A percentile compares a stretch with the other conserved stretches of the same genome.
Conservation (phyloP, 2,113 vertebrate species). For the Thomomys bottae region DNA sequence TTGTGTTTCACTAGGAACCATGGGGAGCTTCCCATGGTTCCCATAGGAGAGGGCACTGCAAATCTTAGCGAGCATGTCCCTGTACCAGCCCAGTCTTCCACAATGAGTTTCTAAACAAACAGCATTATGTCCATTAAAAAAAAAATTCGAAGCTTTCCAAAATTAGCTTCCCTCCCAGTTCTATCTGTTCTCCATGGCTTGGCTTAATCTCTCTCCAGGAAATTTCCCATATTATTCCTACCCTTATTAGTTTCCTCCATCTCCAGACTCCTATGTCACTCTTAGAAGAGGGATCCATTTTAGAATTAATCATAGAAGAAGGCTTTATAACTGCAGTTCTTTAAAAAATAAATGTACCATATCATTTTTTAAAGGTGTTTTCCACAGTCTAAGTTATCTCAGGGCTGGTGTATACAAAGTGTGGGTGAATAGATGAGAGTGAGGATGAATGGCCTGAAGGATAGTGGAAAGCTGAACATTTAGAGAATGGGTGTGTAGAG, state of each 20-base stretch:
- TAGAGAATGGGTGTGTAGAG: neutral
- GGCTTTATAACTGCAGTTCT: neutral
- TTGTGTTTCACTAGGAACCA: neutral
- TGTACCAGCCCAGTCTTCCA: neutral
- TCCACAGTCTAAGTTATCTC: neutral
- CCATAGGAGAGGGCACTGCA: neutral
- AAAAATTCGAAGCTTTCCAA: conserved; percentile 6
- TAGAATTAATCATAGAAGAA: conserved; percentile 2
- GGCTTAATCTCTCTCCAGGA: conserved; percentile 4
- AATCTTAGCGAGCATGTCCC: neutral
- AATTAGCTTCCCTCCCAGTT: neutral
- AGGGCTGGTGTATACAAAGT: neutral
- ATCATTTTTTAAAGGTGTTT: neutral
- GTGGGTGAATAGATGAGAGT: neutral
- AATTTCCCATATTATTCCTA: neutral
- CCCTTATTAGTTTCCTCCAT: neutral
- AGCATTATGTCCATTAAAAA: neutral
- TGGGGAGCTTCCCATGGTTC: neutral
- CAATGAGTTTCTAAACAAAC: neutral
- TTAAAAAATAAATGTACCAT: conserved; percentile 23
- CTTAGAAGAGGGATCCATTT: neutral
- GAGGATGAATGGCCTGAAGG: neutral
- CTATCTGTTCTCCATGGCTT: neutral
- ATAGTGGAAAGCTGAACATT: conserved; percentile 8
- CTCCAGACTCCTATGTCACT: neutral